phyloP scores from a whole-genome alignment of 1,140 invertebrate genomes.

The Drosophila parabipectinata region DNA sequence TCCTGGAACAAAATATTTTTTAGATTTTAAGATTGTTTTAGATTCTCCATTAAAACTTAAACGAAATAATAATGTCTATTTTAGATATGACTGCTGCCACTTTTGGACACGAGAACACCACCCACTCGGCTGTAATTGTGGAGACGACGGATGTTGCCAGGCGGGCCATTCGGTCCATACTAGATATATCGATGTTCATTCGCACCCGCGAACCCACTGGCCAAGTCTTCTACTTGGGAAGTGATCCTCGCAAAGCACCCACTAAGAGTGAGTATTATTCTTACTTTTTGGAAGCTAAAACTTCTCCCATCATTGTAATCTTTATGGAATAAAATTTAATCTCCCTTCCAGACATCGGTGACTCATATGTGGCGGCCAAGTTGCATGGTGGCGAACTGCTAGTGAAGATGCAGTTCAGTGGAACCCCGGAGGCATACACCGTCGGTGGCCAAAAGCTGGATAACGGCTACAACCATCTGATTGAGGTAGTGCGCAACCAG shows the following conservation, averaged over 20 bases:
- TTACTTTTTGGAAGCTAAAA: background rate
- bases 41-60: too few species aligned
- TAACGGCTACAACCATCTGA: constrained; percentile 94
- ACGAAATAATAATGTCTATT: constrained; percentile 7
- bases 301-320: background rate
- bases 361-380: constrained; percentile 90
- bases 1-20: too few species aligned
- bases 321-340: background rate
- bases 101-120: constrained; percentile 93
- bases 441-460: constrained; percentile 92
- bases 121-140: constrained; percentile 90
- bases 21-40: too few species aligned
- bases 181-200: constrained; percentile 97
- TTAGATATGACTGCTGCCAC: constrained; percentile 94
- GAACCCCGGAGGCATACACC: constrained; percentile 91
- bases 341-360: constrained; percentile 78
- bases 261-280: constrained; percentile 61
- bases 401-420: constrained; percentile 91
- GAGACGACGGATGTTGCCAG: constrained; percentile 88
- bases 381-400: constrained; percentile 91
- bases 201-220: constrained; percentile 92
- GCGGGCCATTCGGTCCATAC: constrained; percentile 89
- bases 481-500: constrained; percentile 91
- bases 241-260: constrained; percentile 85
- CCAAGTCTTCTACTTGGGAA: constrained; percentile 95